These are phyloP conservation scores for Zaprionus ornatus DNA, from an alignment of 1,140 invertebrate species.

Conservation along the genomic window DNA sequence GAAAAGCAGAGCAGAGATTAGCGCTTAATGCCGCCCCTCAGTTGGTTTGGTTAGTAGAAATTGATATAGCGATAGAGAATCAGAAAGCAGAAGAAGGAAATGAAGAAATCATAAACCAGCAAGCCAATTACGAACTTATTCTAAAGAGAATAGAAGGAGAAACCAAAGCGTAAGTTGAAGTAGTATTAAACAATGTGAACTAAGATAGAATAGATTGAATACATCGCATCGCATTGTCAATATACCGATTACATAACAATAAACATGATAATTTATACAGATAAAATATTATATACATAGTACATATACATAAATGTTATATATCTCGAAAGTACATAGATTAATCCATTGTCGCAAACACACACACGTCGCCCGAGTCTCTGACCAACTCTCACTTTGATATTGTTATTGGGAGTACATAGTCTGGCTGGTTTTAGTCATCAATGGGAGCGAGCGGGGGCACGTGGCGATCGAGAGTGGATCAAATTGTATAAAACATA, in stretches of 20 bases:
- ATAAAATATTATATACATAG: conserved; percentile 52
- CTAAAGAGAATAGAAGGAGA: conserved; percentile 12
- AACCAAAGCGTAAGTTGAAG: conserved; percentile 48
- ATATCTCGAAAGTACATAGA: conserved; percentile 62
- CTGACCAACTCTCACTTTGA: conserved; percentile 8
- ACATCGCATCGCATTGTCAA: conserved; percentile 22
- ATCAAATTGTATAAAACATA: conserved; percentile 17
- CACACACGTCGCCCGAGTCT: background rate
- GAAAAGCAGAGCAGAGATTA: conserved; percentile 11
- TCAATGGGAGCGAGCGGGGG: background rate
- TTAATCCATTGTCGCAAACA: conserved; percentile 12
- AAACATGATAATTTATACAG: conserved; percentile 65
- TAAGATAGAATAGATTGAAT: conserved; percentile 13
- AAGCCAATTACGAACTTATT: conserved; percentile 53
- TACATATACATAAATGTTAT: conserved; percentile 53
- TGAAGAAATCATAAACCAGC: conserved; percentile 48
- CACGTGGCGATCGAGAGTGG: background rate
- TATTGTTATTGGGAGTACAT: background rate
- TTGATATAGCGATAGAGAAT: conserved; percentile 24
- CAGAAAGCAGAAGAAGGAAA: conserved; percentile 23
- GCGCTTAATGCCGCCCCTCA: conserved; percentile 58
- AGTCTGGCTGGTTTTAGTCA: background rate
- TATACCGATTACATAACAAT: conserved; percentile 59
- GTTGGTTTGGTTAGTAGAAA: conserved; percentile 41
- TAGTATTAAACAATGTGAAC: conserved; percentile 11